A percentile compares a stretch with the other conserved stretches of the same genome.
These are phyloP conservation scores for Drosophila bocki DNA, from an alignment of 1,140 invertebrate species.

Conservation along the genomic window DNA sequence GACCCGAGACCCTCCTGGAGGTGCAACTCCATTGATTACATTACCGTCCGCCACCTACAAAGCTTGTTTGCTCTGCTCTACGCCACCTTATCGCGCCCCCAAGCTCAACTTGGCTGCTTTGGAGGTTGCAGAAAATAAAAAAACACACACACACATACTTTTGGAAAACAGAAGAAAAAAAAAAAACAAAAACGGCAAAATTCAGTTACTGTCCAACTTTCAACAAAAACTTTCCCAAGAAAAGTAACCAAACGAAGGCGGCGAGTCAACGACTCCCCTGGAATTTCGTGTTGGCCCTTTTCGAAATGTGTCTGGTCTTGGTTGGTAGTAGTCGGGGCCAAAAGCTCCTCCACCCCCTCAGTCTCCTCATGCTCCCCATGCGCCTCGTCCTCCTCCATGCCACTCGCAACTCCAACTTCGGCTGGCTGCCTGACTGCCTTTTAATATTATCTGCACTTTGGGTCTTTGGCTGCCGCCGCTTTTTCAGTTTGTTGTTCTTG, in stretches of 20 bases:
- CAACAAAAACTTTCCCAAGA: slow-evolving; percentile 83
- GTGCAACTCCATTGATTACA: slow-evolving; percentile 46
- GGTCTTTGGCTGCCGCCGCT: slow-evolving; percentile 75
- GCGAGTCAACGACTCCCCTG: slow-evolving; percentile 78
- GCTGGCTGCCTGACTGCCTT: slow-evolving; percentile 72
- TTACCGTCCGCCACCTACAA: slow-evolving; percentile 41
- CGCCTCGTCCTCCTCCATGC: slow-evolving; percentile 7
- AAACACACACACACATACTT: slow-evolving; percentile 2
- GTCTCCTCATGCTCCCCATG: background rate
- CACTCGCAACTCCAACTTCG: slow-evolving; percentile 39
- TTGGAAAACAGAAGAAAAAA: slow-evolving; percentile 29
- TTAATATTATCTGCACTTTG: slow-evolving; percentile 83
- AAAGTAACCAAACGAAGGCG: slow-evolving; percentile 72
- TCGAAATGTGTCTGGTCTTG: slow-evolving; percentile 79
- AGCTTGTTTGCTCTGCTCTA: slow-evolving; percentile 43
- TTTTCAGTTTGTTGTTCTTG: slow-evolving; percentile 53
- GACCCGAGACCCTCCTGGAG: slow-evolving; percentile 8
- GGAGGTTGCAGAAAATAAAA: slow-evolving; percentile 60
- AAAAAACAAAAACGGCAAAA: slow-evolving; percentile 53
- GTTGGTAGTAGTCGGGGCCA: slow-evolving; percentile 47
- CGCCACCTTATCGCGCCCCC: slow-evolving; percentile 41
- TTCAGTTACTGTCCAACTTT: slow-evolving; percentile 68
- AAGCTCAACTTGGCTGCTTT: slow-evolving; percentile 26
- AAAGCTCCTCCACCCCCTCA: slow-evolving; percentile 39
- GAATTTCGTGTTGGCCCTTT: slow-evolving; percentile 83